phyloP scores from a whole-genome alignment of 1,140 invertebrate genomes.

The Chionoecetes opilio region DNA sequence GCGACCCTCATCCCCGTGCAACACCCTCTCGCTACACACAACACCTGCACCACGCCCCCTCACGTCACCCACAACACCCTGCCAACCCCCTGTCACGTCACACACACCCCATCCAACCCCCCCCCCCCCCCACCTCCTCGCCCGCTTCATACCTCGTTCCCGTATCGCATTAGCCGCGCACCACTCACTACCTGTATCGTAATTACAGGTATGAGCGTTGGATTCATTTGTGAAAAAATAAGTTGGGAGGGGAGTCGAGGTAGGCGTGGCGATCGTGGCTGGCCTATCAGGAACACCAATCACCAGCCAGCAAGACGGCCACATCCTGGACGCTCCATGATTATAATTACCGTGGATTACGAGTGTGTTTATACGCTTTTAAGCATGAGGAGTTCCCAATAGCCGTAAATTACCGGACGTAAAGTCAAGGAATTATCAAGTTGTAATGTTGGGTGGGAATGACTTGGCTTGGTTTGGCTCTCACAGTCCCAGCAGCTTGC shows the following conservation, averaged over 20 bases:
- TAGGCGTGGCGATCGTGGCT: background rate
- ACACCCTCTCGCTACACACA: too few relatives aligned
- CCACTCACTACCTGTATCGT: background rate
- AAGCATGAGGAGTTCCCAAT: slow-evolving; percentile 41
- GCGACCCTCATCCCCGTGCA: too few relatives aligned
- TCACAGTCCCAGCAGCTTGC: too few relatives aligned
- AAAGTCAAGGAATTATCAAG: slow-evolving; percentile 39
- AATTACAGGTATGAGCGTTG: slow-evolving; percentile 8
- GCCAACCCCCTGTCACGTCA: too few relatives aligned
- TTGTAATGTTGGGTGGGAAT: background rate
- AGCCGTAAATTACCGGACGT: slow-evolving; percentile 46
- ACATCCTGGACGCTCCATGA: background rate
- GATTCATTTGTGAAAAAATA: slow-evolving; percentile 10
- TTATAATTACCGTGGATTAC: slow-evolving; percentile 55
- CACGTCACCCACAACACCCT: too few relatives aligned
- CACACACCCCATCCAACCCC: background rate
- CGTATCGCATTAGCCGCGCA: background rate
- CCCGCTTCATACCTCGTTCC: background rate
- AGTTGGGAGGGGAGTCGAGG: background rate
- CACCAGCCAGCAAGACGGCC: background rate
- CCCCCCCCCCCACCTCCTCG: background rate
- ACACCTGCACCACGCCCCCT: too few relatives aligned
- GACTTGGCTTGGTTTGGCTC: background rate
- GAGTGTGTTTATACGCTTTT: slow-evolving; percentile 33
- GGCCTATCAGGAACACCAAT: slow-evolving; percentile 4